A percentile compares a stretch with the other conserved stretches of the same genome.
Conservation (phyloP, 2,888 invertebrate genomes). For the Philhelius pedissequus region DNA sequence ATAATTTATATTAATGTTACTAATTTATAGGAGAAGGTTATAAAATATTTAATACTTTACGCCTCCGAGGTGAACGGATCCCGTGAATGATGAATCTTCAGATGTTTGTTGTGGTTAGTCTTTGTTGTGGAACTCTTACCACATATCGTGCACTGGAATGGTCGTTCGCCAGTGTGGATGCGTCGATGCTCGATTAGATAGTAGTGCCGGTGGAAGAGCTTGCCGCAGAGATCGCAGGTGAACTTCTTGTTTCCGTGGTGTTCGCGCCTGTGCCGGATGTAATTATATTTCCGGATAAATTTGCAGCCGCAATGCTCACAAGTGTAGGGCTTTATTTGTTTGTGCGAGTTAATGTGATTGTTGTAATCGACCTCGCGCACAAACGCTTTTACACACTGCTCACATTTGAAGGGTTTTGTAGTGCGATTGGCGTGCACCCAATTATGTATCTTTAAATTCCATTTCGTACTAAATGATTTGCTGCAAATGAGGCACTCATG, state of each 20-base stretch:
- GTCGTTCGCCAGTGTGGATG: constrained; percentile 88
- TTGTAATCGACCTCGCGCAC: constrained; percentile 89
- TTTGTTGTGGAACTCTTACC: constrained; percentile 94
- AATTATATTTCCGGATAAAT: constrained; percentile 93
- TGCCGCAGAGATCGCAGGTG: constrained; percentile 87
- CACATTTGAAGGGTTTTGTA: constrained; percentile 91
- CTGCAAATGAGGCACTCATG: constrained; percentile 90
- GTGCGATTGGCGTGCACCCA: constrained; percentile 93
- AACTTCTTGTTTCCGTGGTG: constrained; percentile 90
- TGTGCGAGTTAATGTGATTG: constrained; percentile 92
- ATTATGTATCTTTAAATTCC: constrained; percentile 93
- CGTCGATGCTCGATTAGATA: constrained; percentile 93
- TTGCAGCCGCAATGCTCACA: constrained; percentile 94
- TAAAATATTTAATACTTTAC: constrained; percentile 71
- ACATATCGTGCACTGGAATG: constrained; percentile 92
- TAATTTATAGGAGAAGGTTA: constrained; percentile 58
- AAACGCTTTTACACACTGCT: constrained; percentile 90
- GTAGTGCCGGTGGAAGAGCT: constrained; percentile 91
- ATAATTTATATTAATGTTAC: constrained; percentile 12
- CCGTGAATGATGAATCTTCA: constrained; percentile 92
- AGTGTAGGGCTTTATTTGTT: constrained; percentile 89
- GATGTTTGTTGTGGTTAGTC: constrained; percentile 94
- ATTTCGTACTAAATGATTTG: constrained; percentile 92
- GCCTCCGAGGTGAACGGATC: constrained; percentile 91
- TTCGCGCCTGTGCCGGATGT: constrained; percentile 90